These are phyloP conservation scores for Drosophila trichaetosa DNA, from an alignment of 2,888 invertebrate genomes.

Conservation along the genomic window DNA sequence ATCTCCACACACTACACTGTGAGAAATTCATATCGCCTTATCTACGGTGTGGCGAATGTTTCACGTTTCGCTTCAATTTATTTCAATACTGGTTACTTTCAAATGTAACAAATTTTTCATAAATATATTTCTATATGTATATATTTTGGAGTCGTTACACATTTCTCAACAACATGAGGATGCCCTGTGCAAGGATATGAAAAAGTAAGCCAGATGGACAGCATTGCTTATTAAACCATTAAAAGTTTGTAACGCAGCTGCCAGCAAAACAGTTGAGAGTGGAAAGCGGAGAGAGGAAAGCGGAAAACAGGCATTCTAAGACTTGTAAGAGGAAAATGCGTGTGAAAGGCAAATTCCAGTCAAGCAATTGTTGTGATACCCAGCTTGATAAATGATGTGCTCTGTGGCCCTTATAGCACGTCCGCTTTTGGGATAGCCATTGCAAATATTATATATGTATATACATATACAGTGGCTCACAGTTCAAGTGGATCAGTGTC, in stretches of 20 bases:
- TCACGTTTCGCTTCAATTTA: not conserved
- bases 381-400: conserved; percentile 32
- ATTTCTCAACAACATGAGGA: not conserved
- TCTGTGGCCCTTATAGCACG: conserved; percentile 4
- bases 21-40: not conserved
- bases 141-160: not conserved
- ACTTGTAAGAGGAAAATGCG: not conserved
- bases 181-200: not conserved
- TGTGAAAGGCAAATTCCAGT: not conserved
- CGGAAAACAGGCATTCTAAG: not conserved
- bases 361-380: conserved; percentile 1
- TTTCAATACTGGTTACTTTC: not conserved
- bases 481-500: no score
- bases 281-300: not conserved
- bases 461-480: not conserved
- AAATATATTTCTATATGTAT: not conserved
- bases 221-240: conserved; percentile 59
- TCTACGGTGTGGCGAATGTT: not conserved
- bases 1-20: conserved; percentile 5
- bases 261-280: conserved; percentile 3
- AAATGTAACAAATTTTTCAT: not conserved
- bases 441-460: conserved; percentile 13
- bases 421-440: not conserved
- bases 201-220: conserved; percentile 26
- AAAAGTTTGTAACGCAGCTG: conserved; percentile 43